These are phyloP conservation scores for Triops cancriformis DNA, from an alignment of 1,140 invertebrate genomes.

Conservation along the genomic window DNA sequence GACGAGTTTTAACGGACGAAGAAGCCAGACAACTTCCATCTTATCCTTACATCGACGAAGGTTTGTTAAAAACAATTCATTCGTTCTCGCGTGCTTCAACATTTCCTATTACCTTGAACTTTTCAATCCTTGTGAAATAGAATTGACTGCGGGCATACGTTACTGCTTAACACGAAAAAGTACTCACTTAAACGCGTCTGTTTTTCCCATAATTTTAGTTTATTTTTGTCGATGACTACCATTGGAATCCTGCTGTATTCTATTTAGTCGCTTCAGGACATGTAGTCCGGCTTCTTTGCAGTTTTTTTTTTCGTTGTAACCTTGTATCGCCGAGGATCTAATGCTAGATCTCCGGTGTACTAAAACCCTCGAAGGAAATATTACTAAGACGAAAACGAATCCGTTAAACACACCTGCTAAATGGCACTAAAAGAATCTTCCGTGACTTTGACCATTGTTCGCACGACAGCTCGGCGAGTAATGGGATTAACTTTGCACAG, in stretches of 20 bases:
- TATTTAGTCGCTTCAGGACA: neutral
- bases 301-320: neutral
- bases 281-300: neutral
- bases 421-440: neutral
- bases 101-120: neutral
- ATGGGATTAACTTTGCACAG: neutral
- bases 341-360: neutral
- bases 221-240: neutral
- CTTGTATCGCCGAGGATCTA: neutral
- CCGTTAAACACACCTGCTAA: neutral
- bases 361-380: neutral
- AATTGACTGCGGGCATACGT: neutral
- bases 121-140: neutral
- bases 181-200: neutral
- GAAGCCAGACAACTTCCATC: neutral
- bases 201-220: neutral
- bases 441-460: neutral
- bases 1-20: neutral
- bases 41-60: neutral
- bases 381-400: neutral
- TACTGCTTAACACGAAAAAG: neutral
- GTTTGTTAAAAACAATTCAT: neutral
- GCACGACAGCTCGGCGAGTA: neutral
- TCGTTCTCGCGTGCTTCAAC: neutral
- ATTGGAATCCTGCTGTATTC: neutral